These are phyloP conservation scores for Gisinianus flammeolus DNA, from an alignment of 2,888 invertebrate genomes.

Conservation along the genomic window DNA sequence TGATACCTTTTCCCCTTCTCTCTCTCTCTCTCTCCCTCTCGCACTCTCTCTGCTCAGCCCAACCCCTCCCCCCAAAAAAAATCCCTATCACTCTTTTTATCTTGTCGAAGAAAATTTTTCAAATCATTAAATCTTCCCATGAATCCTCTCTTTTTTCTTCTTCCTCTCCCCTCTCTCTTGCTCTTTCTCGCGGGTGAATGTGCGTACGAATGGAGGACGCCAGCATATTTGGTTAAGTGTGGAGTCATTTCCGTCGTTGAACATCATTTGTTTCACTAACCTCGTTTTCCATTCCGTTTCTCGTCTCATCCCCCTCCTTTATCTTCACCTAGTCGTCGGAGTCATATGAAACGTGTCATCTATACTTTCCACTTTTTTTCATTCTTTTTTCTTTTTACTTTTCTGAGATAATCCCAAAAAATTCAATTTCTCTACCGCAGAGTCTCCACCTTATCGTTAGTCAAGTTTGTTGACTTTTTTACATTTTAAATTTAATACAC, in stretches of 20 bases:
- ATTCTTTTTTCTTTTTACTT: not conserved
- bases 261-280: slow-evolving; percentile 29
- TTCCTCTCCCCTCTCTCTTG: too few species aligned
- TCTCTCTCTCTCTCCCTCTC: not conserved
- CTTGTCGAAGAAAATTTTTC: slow-evolving; percentile 36
- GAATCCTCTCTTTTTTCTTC: too few species aligned
- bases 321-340: not conserved
- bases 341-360: not conserved
- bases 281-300: slow-evolving; percentile 13
- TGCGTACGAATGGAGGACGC: not conserved
- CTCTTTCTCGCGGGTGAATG: too few species aligned
- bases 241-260: slow-evolving; percentile 1
- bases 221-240: slow-evolving; percentile 3
- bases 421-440: too few species aligned
- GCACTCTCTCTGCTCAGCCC: not conserved
- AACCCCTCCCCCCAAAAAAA: not conserved
- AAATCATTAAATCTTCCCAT: slow-evolving; percentile 33
- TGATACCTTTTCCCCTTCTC: not conserved
- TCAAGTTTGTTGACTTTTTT: too few species aligned
- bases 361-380: not conserved
- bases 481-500: too few species aligned
- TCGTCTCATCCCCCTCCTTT: not conserved
- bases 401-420: too few species aligned
- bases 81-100: slow-evolving; percentile 25
- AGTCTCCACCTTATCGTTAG: too few species aligned